Evolutionary conservation across 2,888 invertebrate genomes (phyloP), one percentile per base, ranked within the genome.

Genomic region (Dryobota labecula): DNA sequence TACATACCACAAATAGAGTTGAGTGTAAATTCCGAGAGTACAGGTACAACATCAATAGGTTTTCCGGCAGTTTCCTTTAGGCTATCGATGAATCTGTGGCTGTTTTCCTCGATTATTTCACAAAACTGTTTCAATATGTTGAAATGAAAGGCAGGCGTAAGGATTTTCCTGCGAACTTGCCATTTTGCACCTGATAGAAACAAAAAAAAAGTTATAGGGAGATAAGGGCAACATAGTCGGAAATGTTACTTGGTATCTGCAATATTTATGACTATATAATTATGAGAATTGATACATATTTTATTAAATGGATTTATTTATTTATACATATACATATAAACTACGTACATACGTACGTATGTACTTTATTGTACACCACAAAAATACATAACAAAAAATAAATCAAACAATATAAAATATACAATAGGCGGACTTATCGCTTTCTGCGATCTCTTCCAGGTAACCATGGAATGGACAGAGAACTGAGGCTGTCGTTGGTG

Each of bases 141-240:
- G 77, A 97, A 97, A 86, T 97, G 97, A 86, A 97, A 97, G 0
- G 97, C 96, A 0, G 97, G 97, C 0, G 97, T 97, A 6, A 97
- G 87, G 64, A 97, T 94, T 89, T 97, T 97, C 67, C 97, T 91
- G n/a, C 97, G 94, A 0, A 89, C 87, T 43, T 96, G 96, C 97
- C 97, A 97, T 90, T 97, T 97, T 43, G 83, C 63, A 62, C 96
- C 96, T 97, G 57, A 71, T 47, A 13, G 5, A n/a, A 65, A 65
- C 51, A 43, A 54, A 41, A 30, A 51, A 0, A n/a, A 49, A 13
- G 33, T 47, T 27, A 43, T 18, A 61, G n/a, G 2, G 18, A 43
- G 20, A n/a, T n/a, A 27, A 36, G 2, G 11, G 9, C 53, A 38
- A 9, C 1, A 24, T 38, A 30, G 2, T 24, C 0, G 13, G 38